Conservation (phyloP, 2,797 vertebrate genomes). For the Neosilurus hyrtlii region DNA sequence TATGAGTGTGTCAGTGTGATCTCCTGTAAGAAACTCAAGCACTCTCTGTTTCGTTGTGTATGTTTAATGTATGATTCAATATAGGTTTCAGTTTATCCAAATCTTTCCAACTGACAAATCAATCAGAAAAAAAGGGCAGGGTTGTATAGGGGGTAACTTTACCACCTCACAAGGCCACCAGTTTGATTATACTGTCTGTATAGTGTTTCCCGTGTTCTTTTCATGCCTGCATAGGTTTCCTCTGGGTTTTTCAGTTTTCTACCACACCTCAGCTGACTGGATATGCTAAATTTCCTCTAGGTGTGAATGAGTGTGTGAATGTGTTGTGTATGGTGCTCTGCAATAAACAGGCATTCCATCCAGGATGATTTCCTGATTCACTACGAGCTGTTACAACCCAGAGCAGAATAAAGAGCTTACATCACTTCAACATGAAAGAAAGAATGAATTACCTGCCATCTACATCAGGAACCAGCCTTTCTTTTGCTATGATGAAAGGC, state of each 20-base stretch:
- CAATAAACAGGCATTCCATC: background rate
- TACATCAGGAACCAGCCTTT: background rate
- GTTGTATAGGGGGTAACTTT: background rate
- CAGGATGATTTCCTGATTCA: background rate
- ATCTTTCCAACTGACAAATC: background rate
- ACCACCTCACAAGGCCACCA: background rate
- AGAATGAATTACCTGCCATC: background rate
- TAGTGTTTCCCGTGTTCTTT: background rate
- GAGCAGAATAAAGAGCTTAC: background rate
- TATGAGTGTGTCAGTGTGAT: too few relatives aligned
- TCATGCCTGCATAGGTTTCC: background rate
- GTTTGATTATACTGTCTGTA: background rate
- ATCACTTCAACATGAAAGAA: conserved; percentile 4
- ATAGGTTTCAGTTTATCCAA: background rate
- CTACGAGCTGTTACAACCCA: background rate
- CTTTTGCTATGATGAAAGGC: conserved; percentile 16
- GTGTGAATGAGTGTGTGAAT: background rate
- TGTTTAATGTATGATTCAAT: background rate
- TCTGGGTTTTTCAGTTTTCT: background rate
- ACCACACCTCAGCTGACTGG: too few relatives aligned
- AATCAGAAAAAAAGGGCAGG: background rate
- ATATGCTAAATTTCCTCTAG: background rate
- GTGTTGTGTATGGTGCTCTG: background rate
- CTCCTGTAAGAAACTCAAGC: background rate
- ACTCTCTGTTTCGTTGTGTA: background rate